These are phyloP conservation scores for Ophioninae sp. DNA, from an alignment of 2,888 invertebrate species.

Conservation along the genomic window DNA sequence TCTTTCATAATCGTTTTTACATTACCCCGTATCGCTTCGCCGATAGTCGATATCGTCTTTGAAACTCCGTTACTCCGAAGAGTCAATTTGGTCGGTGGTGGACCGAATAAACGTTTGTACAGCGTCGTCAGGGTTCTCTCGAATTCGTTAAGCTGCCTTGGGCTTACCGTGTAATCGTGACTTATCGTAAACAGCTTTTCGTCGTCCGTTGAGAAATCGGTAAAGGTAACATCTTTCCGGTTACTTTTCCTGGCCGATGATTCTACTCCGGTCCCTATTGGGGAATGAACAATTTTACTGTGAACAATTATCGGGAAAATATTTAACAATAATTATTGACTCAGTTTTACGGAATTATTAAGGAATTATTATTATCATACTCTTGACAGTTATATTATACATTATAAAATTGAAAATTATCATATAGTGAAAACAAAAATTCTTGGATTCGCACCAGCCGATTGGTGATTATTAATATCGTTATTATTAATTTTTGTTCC, in stretches of 20 bases:
- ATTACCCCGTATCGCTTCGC: conserved; percentile 38
- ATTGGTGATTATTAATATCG: too few species aligned
- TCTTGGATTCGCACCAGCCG: too few species aligned
- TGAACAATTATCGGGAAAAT: neutral
- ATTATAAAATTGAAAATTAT: too few species aligned
- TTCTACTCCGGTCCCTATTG: conserved; percentile 38
- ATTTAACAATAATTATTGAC: neutral
- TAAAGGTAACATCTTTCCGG: conserved; percentile 1
- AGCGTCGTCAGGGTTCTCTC: conserved; percentile 30
- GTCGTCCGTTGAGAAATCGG: neutral
- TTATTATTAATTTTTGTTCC: too few species aligned
- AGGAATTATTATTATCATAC: neutral
- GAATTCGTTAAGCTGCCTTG: conserved; percentile 30
- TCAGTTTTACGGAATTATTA: neutral
- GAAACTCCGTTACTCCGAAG: conserved; percentile 14
- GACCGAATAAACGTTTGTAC: conserved; percentile 32
- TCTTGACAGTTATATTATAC: neutral
- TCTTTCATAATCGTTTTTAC: conserved; percentile 14
- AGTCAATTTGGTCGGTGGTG: conserved; percentile 27
- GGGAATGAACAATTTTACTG: conserved; percentile 7
- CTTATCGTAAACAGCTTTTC: neutral
- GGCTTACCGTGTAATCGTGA: neutral
- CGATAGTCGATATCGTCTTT: conserved; percentile 24
- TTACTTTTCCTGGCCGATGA: neutral
- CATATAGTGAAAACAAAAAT: too few species aligned